A percentile compares a stretch with the other conserved stretches of the same genome.
These are phyloP conservation scores for Lagodon rhomboides DNA, from an alignment of 2,797 vertebrate genomes.

Conservation along the genomic window DNA sequence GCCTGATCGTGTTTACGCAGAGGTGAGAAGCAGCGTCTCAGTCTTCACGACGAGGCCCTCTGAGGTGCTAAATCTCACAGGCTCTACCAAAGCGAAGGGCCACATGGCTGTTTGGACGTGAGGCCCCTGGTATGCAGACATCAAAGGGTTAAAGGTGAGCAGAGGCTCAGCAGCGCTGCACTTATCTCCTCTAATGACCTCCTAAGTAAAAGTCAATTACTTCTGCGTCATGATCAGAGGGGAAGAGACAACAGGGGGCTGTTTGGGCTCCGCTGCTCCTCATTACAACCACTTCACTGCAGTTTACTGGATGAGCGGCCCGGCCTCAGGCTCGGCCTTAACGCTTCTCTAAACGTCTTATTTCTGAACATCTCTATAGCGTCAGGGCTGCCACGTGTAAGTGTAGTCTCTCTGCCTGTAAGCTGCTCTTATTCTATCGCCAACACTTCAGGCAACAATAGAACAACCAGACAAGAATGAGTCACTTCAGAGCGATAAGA, in stretches of 20 bases:
- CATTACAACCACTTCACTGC: conserved; percentile 80
- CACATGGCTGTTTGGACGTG: conserved; percentile 18
- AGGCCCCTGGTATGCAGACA: conserved; percentile 71
- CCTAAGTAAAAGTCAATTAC: conserved; percentile 86
- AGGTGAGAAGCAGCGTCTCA: conserved; percentile 43
- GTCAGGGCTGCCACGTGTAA: neutral
- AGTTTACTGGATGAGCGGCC: conserved; percentile 52
- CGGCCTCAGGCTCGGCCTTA: neutral
- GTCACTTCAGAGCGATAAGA: neutral
- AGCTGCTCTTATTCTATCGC: neutral
- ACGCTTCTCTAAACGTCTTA: neutral
- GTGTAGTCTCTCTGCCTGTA: neutral
- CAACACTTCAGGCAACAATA: neutral
- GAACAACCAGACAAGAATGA: neutral
- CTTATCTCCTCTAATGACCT: conserved; percentile 84
- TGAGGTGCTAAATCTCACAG: conserved; percentile 50
- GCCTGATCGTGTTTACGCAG: conserved; percentile 33
- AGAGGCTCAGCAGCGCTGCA: conserved; percentile 67
- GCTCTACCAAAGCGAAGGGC: neutral
- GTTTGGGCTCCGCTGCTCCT: conserved; percentile 73
- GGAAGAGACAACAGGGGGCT: conserved; percentile 73
- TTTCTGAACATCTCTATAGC: neutral
- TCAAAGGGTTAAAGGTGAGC: conserved; percentile 81
- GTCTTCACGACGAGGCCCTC: neutral
- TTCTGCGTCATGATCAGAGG: conserved; percentile 87